phyloP scores from a whole-genome alignment of 2,888 invertebrate genomes.

The Allolobophora icterica region DNA sequence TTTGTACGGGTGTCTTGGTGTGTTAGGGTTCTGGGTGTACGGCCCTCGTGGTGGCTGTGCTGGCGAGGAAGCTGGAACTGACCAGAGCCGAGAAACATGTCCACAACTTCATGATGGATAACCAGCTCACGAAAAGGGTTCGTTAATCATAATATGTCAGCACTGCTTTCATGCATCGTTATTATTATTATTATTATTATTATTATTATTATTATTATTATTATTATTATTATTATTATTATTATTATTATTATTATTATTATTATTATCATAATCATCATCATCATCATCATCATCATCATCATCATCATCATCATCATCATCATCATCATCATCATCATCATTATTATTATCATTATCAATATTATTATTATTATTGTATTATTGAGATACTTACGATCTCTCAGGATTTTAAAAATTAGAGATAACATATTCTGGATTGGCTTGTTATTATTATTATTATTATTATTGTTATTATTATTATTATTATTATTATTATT shows the following conservation, averaged over 20 bases:
- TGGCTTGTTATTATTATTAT: too few species aligned
- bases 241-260: too few species aligned
- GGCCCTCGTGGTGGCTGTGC: conserved; percentile 97
- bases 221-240: too few species aligned
- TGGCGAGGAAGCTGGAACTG: conserved; percentile 97
- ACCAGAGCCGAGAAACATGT: conserved; percentile 99
- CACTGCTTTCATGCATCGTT: not conserved
- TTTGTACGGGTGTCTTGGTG: not conserved
- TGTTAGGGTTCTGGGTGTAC: conserved; percentile 79
- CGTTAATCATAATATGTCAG: not conserved
- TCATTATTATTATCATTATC: not conserved
- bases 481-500: too few species aligned
- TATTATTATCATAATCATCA: too few species aligned
- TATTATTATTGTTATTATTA: too few species aligned
- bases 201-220: too few species aligned
- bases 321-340: not conserved
- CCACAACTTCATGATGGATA: conserved; percentile 99
- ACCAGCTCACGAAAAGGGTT: conserved; percentile 91
- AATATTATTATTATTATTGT: too few species aligned
- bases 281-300: not conserved
- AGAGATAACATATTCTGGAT: too few species aligned
- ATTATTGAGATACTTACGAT: not conserved
- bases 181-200: too few species aligned
- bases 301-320: not conserved
- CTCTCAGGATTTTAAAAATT: too few species aligned